Percentiles rank a stretch among this genome's conserved stretches.
Conservation (phyloP, 2,888 invertebrate species). For the Lasioglossum marginatum region DNA sequence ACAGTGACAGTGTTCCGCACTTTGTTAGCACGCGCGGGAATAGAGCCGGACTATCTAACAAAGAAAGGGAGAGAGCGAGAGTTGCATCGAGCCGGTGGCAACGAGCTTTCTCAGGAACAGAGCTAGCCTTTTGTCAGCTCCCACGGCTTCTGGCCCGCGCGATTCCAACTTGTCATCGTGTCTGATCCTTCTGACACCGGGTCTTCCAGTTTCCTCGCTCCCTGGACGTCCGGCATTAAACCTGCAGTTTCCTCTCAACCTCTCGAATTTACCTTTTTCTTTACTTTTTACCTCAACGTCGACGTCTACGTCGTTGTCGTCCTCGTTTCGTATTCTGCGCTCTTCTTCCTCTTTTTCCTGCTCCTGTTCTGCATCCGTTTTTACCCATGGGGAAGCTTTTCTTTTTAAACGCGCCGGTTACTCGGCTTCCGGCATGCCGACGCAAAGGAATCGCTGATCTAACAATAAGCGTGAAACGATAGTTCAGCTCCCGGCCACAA, state of each 20-base stretch:
- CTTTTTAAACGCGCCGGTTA: neutral
- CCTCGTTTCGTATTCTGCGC: neutral
- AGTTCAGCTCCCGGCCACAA: neutral
- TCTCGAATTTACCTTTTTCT: neutral
- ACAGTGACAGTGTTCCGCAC: conserved; percentile 53
- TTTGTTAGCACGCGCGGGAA: conserved; percentile 36
- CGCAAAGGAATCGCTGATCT: neutral
- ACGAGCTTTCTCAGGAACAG: conserved; percentile 47
- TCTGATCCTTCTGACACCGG: conserved; percentile 36
- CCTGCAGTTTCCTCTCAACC: neutral
- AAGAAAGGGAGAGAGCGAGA: neutral
- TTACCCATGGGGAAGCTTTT: neutral
- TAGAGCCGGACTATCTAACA: neutral
- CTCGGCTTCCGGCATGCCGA: neutral
- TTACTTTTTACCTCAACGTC: neutral
- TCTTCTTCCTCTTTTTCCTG: neutral
- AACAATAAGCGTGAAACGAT: neutral
- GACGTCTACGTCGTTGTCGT: neutral
- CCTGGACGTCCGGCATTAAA: neutral
- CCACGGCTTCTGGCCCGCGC: conserved; percentile 54
- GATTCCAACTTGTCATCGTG: conserved; percentile 16
- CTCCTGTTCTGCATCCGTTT: neutral
- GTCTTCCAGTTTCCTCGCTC: neutral
- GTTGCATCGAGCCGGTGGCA: conserved; percentile 23
- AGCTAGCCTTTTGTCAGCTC: conserved; percentile 54